Evolutionary conservation across 2,888 invertebrate genomes (phyloP).

Genomic region (Megastigmus dorsalis): DNA sequence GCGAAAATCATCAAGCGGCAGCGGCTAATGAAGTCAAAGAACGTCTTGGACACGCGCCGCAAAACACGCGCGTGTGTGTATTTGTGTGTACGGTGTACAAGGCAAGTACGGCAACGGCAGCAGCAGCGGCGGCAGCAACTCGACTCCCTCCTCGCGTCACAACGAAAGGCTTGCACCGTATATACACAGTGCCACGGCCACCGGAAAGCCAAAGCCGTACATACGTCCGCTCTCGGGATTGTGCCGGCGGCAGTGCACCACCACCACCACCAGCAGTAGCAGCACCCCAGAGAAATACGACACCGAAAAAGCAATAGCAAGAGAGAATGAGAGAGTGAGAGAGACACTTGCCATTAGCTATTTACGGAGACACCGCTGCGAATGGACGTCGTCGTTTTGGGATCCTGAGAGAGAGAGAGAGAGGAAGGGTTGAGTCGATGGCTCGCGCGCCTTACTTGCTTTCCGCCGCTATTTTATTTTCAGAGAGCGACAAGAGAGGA

Average conservation of each 20-base stretch:
- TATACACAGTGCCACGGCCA: constrained; percentile 13
- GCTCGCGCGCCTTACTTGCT: neutral
- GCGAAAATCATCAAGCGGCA: neutral
- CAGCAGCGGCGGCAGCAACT: no score
- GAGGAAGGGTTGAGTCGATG: neutral
- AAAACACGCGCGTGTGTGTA: constrained; percentile 4
- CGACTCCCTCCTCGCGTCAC: neutral
- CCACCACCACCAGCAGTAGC: neutral
- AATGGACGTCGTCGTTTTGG: constrained; percentile 62
- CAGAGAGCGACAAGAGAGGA: constrained; percentile 42
- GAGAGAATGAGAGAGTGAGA: constrained; percentile 44
- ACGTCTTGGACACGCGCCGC: constrained; percentile 38
- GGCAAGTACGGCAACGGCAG: no score
- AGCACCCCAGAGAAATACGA: constrained; percentile 64
- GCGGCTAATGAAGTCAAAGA: constrained; percentile 38
- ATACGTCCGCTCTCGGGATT: constrained; percentile 28
- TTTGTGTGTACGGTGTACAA: neutral
- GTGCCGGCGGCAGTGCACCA: neutral
- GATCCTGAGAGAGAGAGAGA: constrained; percentile 6
- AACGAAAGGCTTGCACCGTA: neutral
- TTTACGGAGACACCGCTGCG: constrained; percentile 72
- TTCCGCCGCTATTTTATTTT: constrained; percentile 44
- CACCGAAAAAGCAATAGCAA: constrained; percentile 61
- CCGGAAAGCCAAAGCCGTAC: constrained; percentile 29
- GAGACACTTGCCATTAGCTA: constrained; percentile 69